Conservation (phyloP, 2,113 vertebrate genomes). For the Aramus guarauna region DNA sequence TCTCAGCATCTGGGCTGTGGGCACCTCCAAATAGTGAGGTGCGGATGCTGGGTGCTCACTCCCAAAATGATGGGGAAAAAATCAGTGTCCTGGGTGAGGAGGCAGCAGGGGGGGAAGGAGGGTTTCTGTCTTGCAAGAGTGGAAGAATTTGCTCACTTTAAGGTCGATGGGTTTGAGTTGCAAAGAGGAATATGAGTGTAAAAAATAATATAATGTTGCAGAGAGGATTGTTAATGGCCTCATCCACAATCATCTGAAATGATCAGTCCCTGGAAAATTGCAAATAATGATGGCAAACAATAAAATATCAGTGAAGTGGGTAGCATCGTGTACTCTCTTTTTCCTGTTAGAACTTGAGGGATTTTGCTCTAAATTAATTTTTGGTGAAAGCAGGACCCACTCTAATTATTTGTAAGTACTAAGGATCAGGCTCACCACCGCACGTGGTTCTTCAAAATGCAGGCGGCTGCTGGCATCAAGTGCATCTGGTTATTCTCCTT, state of each 20-base stretch:
- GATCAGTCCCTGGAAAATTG: constrained; percentile 5
- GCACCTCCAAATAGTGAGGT: accelerated
- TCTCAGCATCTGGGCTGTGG: neutral
- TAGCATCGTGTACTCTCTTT: neutral
- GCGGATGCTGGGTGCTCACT: neutral
- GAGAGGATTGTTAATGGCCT: neutral
- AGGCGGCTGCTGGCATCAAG: neutral
- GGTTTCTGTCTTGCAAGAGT: neutral
- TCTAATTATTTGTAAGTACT: neutral
- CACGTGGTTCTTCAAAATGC: neutral
- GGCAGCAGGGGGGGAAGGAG: accelerated
- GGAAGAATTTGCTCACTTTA: neutral
- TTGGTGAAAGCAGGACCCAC: neutral
- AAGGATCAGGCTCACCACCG: neutral
- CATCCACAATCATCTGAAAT: neutral
- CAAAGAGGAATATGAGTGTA: neutral
- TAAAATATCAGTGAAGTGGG: neutral
- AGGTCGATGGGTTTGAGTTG: neutral
- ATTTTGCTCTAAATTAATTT: neutral
- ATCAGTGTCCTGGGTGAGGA: too few relatives aligned
- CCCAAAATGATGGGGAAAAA: neutral
- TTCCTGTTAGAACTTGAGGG: neutral
- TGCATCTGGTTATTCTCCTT: neutral
- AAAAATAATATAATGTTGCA: neutral
- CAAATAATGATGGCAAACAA: neutral